Base-by-base conservation (phyloP, 2,888 invertebrate genomes). In the Embidobia sp. region DNA sequence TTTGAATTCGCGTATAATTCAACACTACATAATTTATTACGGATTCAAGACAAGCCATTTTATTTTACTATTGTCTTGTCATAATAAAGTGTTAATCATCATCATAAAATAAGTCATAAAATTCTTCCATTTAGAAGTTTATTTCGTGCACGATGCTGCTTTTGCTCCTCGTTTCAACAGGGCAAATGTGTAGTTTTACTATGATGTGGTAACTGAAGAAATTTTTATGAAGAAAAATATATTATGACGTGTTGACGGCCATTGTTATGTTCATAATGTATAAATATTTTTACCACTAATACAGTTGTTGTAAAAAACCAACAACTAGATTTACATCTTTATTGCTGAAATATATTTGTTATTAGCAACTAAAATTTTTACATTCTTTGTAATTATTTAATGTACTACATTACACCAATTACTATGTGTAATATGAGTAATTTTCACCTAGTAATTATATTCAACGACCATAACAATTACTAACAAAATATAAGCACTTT, bases 61-160 rank as follows among this genome's bases (percentile, higher is more conserved):
- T 75, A 55, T 61, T 78, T 78, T 69, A 75, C 74, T 75, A 78
- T 74, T 78, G 78, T 78, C 78, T 78, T 78, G 78, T 78, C 78
- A 75, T 78, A 75, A 78, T 78, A 78, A 78, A 78, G 78, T 75
- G 78, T 78, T 78, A 78, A 78, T 78, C 78, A 72, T 78, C 74
- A 75, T 74, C 74, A 40, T 78, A 78, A 78, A 78, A 55, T 74
- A 75, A 75, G 70, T 78, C 78, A 66, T 78, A 78, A 78, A 78
- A 74, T 78, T 66, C 74, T 74, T 78, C 49, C 74, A 70, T 66
- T 70, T 66, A 44, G 61, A 70, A 53, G 74, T 78, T 74, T 70
- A 70, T 74, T 51, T 74, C 53, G 74, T 42, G 59, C 73, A 33
- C 57, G 67, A 57, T 37, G 76, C 42, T 46, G 63, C 75, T 55